Base-by-base conservation (phyloP, 2,888 invertebrate species). In the Drosophila picticornis region DNA sequence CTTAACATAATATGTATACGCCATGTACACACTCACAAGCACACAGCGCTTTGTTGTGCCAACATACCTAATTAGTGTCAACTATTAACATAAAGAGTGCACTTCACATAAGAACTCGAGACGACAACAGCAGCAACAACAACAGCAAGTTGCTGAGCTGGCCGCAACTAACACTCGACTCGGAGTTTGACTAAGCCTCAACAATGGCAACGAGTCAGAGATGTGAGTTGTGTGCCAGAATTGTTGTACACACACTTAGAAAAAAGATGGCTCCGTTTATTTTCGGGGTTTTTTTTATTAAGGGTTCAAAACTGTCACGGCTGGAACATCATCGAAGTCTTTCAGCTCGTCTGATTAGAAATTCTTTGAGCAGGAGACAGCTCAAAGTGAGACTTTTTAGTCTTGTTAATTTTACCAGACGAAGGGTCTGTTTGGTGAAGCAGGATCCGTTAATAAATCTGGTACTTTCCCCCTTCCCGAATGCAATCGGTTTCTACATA, bases 81-180 rank as follows among this genome's bases (percentile, higher is more conserved):
- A 87, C 87, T 87, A 89, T 87, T 89, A 87, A 89, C 87, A 89
- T 87, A 87, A 87, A 89, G 87, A 87, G 89, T 84, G 84, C 83
- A 81, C 89, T 87, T 80, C 87, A 89, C 84, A 83, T 80, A 75
- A 88, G 89, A 88, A 88, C 86, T 89, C 87, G 87, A 87, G 89
- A 87, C 86, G 87, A 81, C 81, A 64, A 52, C 67, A 68, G 10
- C 55, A 63, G 10, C 65, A 69, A 77, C 81, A 74, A 66, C 71
- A 66, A 61, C 56, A 62, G 48, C 62, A 67, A 67, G 59, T 67
- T 53, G 77, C 66, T 72, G 75, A 75, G 81, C 85, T 81, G 81
- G 84, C 85, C 85, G 81, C 83, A 87, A 84, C 84, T 88, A 88
- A 77, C 85, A 81, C 85, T 81, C 73, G 71, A 77, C 81, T 83